Evolutionary conservation across 2,888 invertebrate species (phyloP).

Genomic region (Creontiades dilutus): DNA sequence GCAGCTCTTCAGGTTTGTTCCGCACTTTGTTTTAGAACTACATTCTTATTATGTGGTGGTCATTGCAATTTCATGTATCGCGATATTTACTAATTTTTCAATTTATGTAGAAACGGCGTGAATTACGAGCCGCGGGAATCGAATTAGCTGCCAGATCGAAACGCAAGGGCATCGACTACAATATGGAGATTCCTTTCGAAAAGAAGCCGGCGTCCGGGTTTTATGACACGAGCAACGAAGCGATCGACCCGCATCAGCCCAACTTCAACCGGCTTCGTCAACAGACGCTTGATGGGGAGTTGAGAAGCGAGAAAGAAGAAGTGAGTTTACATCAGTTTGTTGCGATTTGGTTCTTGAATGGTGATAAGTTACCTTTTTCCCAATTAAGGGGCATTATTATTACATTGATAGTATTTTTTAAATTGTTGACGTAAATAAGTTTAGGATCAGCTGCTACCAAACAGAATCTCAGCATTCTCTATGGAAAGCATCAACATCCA

Average conservation of each 20-base stretch:
- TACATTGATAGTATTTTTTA: too few relatives aligned
- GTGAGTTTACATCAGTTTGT: conserved; percentile 78
- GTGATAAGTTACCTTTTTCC: too few relatives aligned
- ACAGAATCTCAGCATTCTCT: too few relatives aligned
- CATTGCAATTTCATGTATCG: neutral
- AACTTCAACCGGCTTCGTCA: conserved; percentile 94
- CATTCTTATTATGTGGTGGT: neutral
- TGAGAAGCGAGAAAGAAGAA: conserved; percentile 94
- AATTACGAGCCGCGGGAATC: conserved; percentile 98
- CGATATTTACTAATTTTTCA: neutral
- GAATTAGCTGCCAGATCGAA: conserved; percentile 81
- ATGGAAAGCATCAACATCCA: too few relatives aligned
- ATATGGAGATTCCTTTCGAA: conserved; percentile 98
- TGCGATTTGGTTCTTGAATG: too few relatives aligned
- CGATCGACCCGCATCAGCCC: conserved; percentile 91
- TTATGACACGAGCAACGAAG: conserved; percentile 95
- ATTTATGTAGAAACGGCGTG: conserved; percentile 87
- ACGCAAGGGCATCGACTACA: conserved; percentile 96
- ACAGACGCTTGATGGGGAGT: conserved; percentile 95
- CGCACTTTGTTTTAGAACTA: neutral
- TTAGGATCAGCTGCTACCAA: too few relatives aligned
- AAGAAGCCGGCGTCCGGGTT: conserved; percentile 95
- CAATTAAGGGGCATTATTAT: too few relatives aligned
- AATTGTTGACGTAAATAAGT: too few relatives aligned
- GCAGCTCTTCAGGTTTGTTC: conserved; percentile 89